Evolutionary conservation across 2,797 vertebrate species (phyloP), one percentile per base, ranked within the genome.

Genomic region (Gymnothorax javanicus): DNA sequence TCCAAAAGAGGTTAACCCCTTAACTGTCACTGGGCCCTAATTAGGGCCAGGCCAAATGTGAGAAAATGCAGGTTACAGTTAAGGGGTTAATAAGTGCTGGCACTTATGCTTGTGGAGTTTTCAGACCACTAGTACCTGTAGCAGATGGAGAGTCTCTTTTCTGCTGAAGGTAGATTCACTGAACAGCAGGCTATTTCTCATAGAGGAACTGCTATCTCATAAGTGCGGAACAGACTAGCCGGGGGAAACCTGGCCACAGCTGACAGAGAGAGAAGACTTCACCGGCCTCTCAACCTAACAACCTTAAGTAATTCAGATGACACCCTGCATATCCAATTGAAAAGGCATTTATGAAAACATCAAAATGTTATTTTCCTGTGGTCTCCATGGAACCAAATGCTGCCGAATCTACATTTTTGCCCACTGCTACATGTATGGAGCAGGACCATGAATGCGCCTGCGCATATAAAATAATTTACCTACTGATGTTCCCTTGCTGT

Each of bases 301-400:
- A 58, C 75, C 54, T 52, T 56, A 52, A 85, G 57, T 71, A 62
- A 81, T 64, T 88, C 59, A 69, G 84, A 27, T 81, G 69, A 56
- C 62, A 71, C 13, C 20, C 77, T 43, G 25, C 50, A 33, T 58
- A 15, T 52, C 69, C 59, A 82, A 85, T 81, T 7, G 9, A 50
- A 20, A 88, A 79, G 27, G 33, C 75, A 62, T 33, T 33, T 27
- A 17, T 59, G 27, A 50, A 79, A 62, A 15, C 27, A 81, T 79
- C 50, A 84, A 58, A 54, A 75, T 50, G 20, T 58, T 84, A 84
- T 84, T 84, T n/a, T 57, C 50, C 67, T 62, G 33, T 59, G 83
- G 13, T 84, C 71, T 54, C 27, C 54, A 7, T 17, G 54, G 81
- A 23, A 60, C 54, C 64, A 73, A 27, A 62, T 57, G 17, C 7